Percentiles rank a stretch among this genome's conserved stretches.
phyloP scores from a whole-genome alignment of 2,797 vertebrate species.

The Pogonophryne albipinna region DNA sequence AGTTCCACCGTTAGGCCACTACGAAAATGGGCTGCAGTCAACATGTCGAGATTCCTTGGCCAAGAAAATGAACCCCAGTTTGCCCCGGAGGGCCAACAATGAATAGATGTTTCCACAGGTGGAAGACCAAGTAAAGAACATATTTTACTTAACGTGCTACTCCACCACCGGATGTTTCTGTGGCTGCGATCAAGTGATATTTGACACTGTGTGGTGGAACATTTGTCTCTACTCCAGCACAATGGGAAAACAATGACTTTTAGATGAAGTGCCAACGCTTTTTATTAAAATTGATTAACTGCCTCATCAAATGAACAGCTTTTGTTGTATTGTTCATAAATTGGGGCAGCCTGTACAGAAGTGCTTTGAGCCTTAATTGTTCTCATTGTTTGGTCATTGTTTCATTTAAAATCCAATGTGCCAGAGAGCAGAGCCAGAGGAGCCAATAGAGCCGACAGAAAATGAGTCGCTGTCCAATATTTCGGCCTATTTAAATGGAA shows the following conservation, averaged over 20 bases:
- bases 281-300: not conserved
- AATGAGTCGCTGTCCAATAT: not conserved
- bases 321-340: not conserved
- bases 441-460: not conserved
- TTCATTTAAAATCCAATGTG: slow-evolving; percentile 13
- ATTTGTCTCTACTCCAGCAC: not conserved
- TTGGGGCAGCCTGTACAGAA: not conserved
- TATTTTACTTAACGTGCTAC: no score
- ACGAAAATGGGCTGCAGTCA: no score
- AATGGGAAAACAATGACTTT: not conserved
- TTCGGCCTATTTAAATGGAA: not conserved
- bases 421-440: not conserved
- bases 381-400: not conserved
- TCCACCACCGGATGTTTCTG: no score
- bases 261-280: not conserved
- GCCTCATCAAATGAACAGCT: not conserved
- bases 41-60: no score
- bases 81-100: no score
- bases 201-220: not conserved
- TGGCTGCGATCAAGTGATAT: not conserved
- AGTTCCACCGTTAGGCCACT: no score
- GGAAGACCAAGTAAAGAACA: no score
- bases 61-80: no score
- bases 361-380: not conserved
- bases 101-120: no score